Base-by-base conservation (phyloP, 2,797 vertebrate genomes). In the Hippoglossus hippoglossus region DNA sequence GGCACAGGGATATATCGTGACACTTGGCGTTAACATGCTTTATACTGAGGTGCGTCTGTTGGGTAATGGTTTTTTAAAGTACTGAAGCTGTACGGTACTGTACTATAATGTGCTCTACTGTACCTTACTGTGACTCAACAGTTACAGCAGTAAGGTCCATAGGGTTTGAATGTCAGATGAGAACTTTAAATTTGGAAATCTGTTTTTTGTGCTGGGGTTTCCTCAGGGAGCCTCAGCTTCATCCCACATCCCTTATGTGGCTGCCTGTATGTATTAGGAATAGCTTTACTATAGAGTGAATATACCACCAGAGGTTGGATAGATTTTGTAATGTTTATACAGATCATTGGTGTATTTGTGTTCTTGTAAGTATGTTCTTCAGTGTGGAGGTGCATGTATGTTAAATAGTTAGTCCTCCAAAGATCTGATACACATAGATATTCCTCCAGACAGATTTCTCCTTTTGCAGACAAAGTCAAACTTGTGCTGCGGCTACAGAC, bases 11-110 rank as follows among this genome's bases (percentile, higher is more conserved):
- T 16, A 44, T 18, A 44, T 44, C 5, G 56, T 67, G 47, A 64
- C 18, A 55, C 50, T 5, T 24, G 22, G 25, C 46, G 50, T 24
- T 59, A 24, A 52, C 65, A 24, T 76, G 81, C 83, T 51, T 78
- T 80, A 58, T 71, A 76, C 49, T 73, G 62, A 47, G 36, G 70
- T 62, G 41, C 53, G 50, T 57, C 34, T 67, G 57, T 46, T 67
- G 41, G 13, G 41, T 54, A 63, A 70, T 69, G 49, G 67, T 67
- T 77, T 75, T 2, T 58, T 39, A 44, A 59, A 52, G 39, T 3
- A 13, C 12, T 12, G 36, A 39, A 39, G 36, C 36, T 62, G 24
- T 76, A 25, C 50, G 44, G 62, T 18, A 18, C 41, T 44, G 13
- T 44, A 44, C 28, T 31, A 8, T 8, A 31, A 31, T 31, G 28